A percentile compares a stretch with the other conserved stretches of the same genome.
Conservation (phyloP, 2,113 vertebrate genomes). For the Mirounga angustirostris region DNA sequence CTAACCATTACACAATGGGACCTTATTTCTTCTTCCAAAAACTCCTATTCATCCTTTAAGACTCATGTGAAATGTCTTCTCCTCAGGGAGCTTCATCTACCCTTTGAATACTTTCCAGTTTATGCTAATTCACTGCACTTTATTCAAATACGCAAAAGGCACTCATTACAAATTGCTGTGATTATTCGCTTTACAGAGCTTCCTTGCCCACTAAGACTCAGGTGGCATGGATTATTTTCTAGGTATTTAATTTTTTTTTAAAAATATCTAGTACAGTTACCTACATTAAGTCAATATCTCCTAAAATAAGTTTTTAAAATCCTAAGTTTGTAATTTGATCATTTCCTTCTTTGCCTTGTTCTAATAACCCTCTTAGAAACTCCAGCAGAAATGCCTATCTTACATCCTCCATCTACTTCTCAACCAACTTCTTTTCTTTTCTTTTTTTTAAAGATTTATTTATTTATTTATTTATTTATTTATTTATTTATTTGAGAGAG, state of each 20-base stretch:
- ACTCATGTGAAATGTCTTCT: neutral
- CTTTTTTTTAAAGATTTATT: neutral
- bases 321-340: neutral
- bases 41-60: neutral
- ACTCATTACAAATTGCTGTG: neutral
- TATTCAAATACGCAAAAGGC: neutral
- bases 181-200: neutral
- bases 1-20: no score
- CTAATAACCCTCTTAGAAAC: neutral
- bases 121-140: neutral
- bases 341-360: conserved; percentile 5
- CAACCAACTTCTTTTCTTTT: neutral
- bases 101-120: neutral
- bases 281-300: neutral
- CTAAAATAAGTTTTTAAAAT: neutral
- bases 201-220: neutral
- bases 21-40: neutral
- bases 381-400: neutral
- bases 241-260: neutral
- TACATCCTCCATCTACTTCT: neutral
- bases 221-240: neutral
- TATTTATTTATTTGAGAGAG: neutral
- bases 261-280: neutral
- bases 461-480: neutral
- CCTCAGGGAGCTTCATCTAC: neutral